These are phyloP conservation scores for Diaperis boleti DNA, from an alignment of 2,888 invertebrate species.

Conservation along the genomic window DNA sequence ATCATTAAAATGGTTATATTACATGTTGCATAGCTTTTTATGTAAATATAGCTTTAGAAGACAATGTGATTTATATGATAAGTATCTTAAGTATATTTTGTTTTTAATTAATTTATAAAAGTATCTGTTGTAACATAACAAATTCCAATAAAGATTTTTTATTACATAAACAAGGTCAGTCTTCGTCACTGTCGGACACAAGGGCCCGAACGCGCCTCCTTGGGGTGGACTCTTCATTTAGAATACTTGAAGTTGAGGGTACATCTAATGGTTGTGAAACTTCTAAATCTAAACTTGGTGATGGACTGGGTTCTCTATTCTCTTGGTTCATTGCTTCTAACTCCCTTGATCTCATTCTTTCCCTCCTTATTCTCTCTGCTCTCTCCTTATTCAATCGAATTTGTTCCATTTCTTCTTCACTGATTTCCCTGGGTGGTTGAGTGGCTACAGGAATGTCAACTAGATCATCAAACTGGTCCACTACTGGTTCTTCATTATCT, in stretches of 20 bases:
- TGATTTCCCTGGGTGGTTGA: constrained; percentile 59
- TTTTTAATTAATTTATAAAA: constrained; percentile 31
- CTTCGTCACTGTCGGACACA: neutral
- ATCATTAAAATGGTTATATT: constrained; percentile 33
- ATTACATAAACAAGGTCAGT: constrained; percentile 5
- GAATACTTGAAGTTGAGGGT: neutral
- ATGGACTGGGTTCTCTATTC: neutral
- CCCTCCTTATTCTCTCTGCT: constrained; percentile 62
- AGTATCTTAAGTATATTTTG: constrained; percentile 46
- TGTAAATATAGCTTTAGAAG: constrained; percentile 51
- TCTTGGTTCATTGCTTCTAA: neutral
- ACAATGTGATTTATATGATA: constrained; percentile 55
- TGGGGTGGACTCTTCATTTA: neutral
- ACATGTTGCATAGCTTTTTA: constrained; percentile 39
- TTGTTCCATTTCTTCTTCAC: constrained; percentile 76
- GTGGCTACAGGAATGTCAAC: constrained; percentile 61
- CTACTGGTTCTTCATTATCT: constrained; percentile 55
- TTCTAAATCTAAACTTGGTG: neutral
- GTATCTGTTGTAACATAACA: constrained; percentile 46
- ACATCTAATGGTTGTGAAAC: neutral
- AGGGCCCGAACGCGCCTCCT: neutral
- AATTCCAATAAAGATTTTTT: constrained; percentile 41
- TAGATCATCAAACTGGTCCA: constrained; percentile 71
- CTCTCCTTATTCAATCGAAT: constrained; percentile 70
- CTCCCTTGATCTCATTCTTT: too few species aligned